Evolutionary conservation across 2,797 vertebrate species (phyloP).

Genomic region (Anas bernieri): DNA sequence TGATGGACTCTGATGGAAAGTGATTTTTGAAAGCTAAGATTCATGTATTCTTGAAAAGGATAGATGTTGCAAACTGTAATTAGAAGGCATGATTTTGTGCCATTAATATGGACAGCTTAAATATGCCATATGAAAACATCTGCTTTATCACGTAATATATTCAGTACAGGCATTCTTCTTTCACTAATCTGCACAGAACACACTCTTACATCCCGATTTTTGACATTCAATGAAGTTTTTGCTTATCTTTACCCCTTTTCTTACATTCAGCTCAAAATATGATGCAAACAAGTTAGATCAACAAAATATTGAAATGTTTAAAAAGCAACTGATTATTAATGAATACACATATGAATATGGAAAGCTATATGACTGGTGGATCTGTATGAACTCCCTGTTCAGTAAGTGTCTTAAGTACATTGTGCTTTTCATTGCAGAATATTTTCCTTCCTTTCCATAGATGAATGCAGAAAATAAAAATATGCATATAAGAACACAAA

Average conservation of each 20-base stretch:
- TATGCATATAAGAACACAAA: neutral
- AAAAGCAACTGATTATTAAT: neutral
- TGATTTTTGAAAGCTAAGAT: neutral
- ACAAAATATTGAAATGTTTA: neutral
- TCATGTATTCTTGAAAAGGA: neutral
- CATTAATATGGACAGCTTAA: neutral
- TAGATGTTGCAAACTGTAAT: neutral
- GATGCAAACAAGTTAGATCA: too few species aligned
- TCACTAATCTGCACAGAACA: neutral
- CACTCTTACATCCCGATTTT: too few species aligned
- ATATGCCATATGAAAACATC: neutral
- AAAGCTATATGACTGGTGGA: constrained; percentile 30
- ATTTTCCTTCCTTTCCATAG: neutral
- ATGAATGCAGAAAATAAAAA: neutral
- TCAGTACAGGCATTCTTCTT: neutral
- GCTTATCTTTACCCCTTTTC: neutral
- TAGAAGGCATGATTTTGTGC: neutral
- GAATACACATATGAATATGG: constrained; percentile 2
- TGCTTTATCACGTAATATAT: neutral
- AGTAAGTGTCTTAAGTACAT: neutral
- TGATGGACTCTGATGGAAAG: neutral
- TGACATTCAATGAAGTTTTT: too few species aligned
- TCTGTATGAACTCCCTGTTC: neutral
- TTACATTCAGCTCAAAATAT: neutral
- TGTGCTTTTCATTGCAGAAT: neutral